Evolutionary conservation across 2,888 invertebrate species (phyloP), one percentile per base, ranked within the genome.

Genomic region (Pomacea canaliculata): DNA sequence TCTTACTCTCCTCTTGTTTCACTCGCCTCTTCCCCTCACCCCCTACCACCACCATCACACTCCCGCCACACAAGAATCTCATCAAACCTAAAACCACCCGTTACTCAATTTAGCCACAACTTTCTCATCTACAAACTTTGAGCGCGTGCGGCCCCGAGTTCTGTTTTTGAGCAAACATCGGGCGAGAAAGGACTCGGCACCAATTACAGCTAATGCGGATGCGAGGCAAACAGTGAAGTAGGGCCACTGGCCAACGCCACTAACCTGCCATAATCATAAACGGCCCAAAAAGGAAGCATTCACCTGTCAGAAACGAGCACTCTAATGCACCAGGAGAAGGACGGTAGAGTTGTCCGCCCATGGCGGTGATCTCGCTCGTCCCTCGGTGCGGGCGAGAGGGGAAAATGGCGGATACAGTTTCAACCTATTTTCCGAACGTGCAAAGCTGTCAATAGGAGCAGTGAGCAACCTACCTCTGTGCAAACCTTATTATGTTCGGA

Each of bases 331-430:
- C 66, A 56, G 66, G 66, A 46, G 37, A n/a, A 27, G 56, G 49
- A 49, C 19, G 65, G 72, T 46, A 37, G 72, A 72, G 72, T 72
- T 72, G 72, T 72, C 72, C 66, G 48, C 65, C 72, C 66, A 49
- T 19, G 51, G 51, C 49, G 62, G 19, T 51, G 72, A 65, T 48
- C 65, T 65, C 65, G 63, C 66, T 66, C 49, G 51, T 49, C 62
- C 48, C 49, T 27, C 8, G 23, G 48, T 37, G 51, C n/a, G 19
- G 51, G 72, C 51, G 27, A 46, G 19, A 19, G 63, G 23, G 16
- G 19, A 51, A 68, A 73, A 73, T 68, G 73, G 73, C 73, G 73
- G 73, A 73, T 73, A 73, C 73, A 68, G 73, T 73, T 73, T 73
- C 73, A 66, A 59, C 68, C 73, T 73, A 68, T 73, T 73, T 73